A percentile compares a stretch with the other conserved stretches of the same genome.
Conservation (phyloP, 2,888 invertebrate species). For the Melitaea athalia region DNA sequence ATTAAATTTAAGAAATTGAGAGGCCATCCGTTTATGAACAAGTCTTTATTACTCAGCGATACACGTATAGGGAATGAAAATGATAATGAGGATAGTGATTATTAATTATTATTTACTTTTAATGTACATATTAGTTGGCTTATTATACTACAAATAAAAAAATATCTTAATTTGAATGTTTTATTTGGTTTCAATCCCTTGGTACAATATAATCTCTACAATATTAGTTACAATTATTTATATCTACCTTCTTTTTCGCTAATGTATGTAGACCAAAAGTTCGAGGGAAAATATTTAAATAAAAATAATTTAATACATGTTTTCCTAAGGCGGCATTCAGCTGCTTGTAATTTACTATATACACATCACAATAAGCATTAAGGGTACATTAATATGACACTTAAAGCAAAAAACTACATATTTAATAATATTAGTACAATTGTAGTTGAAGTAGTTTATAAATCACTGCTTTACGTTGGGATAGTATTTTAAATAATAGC, state of each 20-base stretch:
- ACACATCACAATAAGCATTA: constrained; percentile 17
- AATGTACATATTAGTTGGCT: background rate
- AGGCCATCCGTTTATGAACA: constrained; percentile 31
- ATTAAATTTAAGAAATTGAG: background rate
- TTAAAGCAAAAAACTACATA: constrained; percentile 24
- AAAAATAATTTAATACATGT: constrained; percentile 8
- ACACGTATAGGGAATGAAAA: too few relatives aligned
- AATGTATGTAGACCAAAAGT: background rate
- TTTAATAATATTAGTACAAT: too few relatives aligned
- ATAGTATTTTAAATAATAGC: constrained; percentile 5
- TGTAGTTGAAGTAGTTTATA: too few relatives aligned
- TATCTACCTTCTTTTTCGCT: background rate
- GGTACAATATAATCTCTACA: constrained; percentile 50
- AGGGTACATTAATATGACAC: constrained; percentile 33
- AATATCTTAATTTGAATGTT: constrained; percentile 39
- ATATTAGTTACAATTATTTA: constrained; percentile 11
- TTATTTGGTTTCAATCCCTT: constrained; percentile 64
- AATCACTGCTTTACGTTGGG: background rate
- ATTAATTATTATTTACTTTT: constrained; percentile 12
- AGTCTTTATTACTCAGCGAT: constrained; percentile 4
- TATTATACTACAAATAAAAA: constrained; percentile 32
- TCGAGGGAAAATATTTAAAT: background rate
- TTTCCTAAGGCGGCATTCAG: too few relatives aligned
- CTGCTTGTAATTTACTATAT: too few relatives aligned
- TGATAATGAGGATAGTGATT: too few relatives aligned